Base-by-base conservation (phyloP, 2,113 vertebrate species). In the Rhineura floridana region DNA sequence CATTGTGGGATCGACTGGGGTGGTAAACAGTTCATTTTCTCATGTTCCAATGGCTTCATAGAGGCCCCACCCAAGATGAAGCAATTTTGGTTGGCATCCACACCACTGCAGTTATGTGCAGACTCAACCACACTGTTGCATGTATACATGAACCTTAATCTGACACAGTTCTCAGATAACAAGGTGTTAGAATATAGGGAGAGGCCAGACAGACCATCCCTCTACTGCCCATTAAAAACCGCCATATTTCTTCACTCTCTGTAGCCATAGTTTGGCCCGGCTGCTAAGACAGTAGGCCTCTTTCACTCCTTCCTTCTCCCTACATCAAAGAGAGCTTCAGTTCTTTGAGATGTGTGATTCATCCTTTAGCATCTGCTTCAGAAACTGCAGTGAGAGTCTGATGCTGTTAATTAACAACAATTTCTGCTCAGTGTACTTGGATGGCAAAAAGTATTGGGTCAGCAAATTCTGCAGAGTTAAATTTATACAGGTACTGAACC, bases 381-480 rank as follows among this genome's bases (percentile, higher is more conserved):
- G 72, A 77, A 63, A 79, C 67, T 44, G 73, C 62, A 84, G 0
- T 39, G 19, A 42, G 4, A 52, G 42, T 6, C 36, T 39, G 79
- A 48, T 30, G 67, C 33, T 69, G 36, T 72, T 48, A 21, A 33
- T 87, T 85, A 48, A 36, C 76, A 90, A 89, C 67, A 73, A 48
- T 84, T 25, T 42, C 50, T 72, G n/a, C 39, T n/a, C 52, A 75
- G 59, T 42, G 39, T 30, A 88, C 3, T 8, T 76, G 36, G 44
- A 15, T 55, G 42, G 86, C 72, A 89, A 81, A 0, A 87, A 65
- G 28, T 84, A 70, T 46, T 0, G 0, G 25, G 12, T 88, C 81
- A 88, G 87, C 81, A 67, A 65, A 77, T 87, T 67, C 30, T 76
- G 73, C 48, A n/a, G 28, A 36, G 44, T 88, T 88, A 83, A 89